These are phyloP conservation scores for Trachythela sp. DNA, from an alignment of 64 coral and sea anemone genomes.

Conservation along the genomic window DNA sequence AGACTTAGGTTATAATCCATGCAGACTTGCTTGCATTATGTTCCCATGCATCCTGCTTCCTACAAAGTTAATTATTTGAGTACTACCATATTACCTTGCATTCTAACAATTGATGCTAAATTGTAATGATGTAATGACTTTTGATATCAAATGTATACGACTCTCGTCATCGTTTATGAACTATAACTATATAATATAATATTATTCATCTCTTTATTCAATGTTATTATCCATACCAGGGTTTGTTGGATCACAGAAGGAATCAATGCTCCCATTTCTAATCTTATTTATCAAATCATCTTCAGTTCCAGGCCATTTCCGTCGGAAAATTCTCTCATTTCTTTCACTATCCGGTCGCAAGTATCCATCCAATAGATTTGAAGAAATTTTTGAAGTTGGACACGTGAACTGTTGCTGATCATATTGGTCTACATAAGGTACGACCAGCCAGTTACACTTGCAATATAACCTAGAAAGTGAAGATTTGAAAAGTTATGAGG, in stretches of 20 bases:
- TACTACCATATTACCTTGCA: no score
- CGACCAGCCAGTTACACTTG: not conserved
- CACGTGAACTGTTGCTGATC: not conserved
- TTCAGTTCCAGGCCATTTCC: not conserved
- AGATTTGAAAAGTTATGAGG: not conserved
- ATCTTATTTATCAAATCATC: not conserved
- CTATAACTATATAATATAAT: no score
- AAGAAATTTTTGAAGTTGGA: not conserved
- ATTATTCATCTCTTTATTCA: no score
- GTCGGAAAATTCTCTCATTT: not conserved
- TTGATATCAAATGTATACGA: no score
- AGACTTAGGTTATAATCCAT: no score
- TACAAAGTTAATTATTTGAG: no score
- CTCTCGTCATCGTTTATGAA: not conserved
- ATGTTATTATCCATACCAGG: not conserved
- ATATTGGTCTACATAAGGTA: not conserved
- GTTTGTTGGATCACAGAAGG: not conserved
- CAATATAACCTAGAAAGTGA: not conserved
- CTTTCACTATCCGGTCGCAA: not conserved
- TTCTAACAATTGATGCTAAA: no score
- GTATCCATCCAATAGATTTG: not conserved
- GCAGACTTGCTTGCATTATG: no score
- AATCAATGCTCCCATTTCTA: not conserved
- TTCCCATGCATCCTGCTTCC: no score
- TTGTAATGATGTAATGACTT: no score